Conservation (phyloP, 1,140 invertebrate genomes). For the Drosophila funebris region DNA sequence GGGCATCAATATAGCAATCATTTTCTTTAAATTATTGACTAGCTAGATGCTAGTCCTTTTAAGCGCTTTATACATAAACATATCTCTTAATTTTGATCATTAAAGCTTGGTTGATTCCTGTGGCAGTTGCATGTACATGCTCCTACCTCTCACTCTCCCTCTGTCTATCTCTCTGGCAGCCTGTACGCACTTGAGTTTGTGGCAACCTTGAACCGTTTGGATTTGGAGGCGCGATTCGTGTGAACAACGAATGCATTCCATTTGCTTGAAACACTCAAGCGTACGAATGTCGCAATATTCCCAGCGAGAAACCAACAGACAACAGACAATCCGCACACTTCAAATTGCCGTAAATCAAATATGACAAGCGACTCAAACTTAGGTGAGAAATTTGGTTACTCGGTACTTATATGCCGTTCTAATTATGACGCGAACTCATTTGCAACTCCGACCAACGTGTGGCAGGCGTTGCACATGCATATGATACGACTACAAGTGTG, state of each 20-base stretch:
- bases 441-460: background rate
- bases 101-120: background rate
- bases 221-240: background rate
- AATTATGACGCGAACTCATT: constrained; percentile 34
- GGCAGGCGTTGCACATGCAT: constrained; percentile 5
- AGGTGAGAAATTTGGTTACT: constrained; percentile 18
- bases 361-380: constrained; percentile 27
- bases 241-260: constrained; percentile 16
- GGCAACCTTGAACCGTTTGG: constrained; percentile 29
- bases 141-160: background rate
- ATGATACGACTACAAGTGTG: background rate
- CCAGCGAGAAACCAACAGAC: background rate
- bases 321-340: constrained; percentile 18
- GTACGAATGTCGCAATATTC: background rate
- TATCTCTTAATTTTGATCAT: constrained; percentile 3
- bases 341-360: constrained; percentile 25
- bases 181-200: background rate
- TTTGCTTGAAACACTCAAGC: background rate
- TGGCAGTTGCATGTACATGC: background rate
- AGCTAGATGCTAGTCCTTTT: constrained; percentile 17
- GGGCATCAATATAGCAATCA: background rate
- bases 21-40: constrained; percentile 35
- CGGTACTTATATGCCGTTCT: constrained; percentile 26
- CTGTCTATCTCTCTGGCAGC: background rate
- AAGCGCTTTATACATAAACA: background rate